Conservation (phyloP, 2,797 vertebrate species). For the Agapornis canus region DNA sequence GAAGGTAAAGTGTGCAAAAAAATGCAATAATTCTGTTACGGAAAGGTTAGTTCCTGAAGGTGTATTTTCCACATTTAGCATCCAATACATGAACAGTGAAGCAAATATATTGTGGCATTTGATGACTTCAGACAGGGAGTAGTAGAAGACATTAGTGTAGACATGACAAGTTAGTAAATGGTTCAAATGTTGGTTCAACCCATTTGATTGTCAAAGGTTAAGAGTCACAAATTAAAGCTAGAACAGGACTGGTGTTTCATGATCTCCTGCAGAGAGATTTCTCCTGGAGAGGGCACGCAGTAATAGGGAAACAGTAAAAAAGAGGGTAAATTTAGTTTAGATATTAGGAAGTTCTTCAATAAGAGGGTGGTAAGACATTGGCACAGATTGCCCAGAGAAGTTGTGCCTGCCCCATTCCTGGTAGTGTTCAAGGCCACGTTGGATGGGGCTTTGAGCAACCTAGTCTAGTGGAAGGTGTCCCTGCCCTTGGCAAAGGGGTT, state of each 20-base stretch:
- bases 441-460: not conserved
- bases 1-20: not conserved
- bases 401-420: not conserved
- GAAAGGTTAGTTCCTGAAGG: not conserved
- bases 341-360: not conserved
- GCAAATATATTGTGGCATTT: not conserved
- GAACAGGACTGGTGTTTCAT: fast-evolving
- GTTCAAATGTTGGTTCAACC: fast-evolving
- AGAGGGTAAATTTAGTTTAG: not conserved
- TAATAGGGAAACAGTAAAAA: not conserved
- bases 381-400: not conserved
- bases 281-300: not conserved
- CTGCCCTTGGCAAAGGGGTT: not conserved
- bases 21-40: fast-evolving
- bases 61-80: not conserved
- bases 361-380: not conserved
- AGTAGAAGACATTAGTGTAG: not conserved
- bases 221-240: not conserved
- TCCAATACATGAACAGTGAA: not conserved
- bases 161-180: fast-evolving
- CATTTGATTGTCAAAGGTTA: not conserved
- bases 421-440: not conserved
- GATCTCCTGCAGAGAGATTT: not conserved
- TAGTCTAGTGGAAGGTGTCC: not conserved
- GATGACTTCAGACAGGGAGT: fast-evolving